Percentiles rank a stretch among this genome's conserved stretches.
Conservation (phyloP, 2,797 vertebrate species). For the Aulostomus chinensis region DNA sequence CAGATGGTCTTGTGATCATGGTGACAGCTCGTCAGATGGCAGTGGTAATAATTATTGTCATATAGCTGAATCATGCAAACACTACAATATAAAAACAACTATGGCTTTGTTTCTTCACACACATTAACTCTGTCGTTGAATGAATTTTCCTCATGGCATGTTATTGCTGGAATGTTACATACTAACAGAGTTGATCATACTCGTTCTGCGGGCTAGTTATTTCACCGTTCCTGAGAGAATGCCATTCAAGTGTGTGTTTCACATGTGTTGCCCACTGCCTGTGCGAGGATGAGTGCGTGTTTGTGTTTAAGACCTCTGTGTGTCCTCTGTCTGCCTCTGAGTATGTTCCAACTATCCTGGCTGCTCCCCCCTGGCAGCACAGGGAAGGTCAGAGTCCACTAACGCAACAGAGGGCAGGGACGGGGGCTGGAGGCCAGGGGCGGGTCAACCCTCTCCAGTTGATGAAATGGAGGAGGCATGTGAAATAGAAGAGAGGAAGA, state of each 20-base stretch:
- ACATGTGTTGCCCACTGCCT: not conserved
- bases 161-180: conserved; percentile 67
- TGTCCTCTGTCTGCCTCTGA: conserved; percentile 67
- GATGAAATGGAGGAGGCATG: conserved; percentile 14
- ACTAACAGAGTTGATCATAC: conserved; percentile 26
- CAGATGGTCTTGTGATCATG: conserved; percentile 61
- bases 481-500: conserved; percentile 20
- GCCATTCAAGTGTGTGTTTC: conserved; percentile 11
- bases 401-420: conserved; percentile 51
- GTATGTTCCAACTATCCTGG: conserved; percentile 57
- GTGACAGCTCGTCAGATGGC: conserved; percentile 54
- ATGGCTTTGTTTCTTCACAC: conserved; percentile 62
- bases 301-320: conserved; percentile 7
- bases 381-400: conserved; percentile 67
- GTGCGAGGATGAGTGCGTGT: conserved; percentile 15
- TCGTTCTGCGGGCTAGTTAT: conserved; percentile 29
- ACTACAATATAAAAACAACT: conserved; percentile 51
- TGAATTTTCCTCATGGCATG: conserved; percentile 44
- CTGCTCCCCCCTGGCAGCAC: conserved; percentile 78
- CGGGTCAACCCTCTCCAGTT: conserved; percentile 12
- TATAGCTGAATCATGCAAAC: conserved; percentile 55
- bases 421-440: conserved; percentile 11
- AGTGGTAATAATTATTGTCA: conserved; percentile 54
- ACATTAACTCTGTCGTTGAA: conserved; percentile 42
- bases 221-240: conserved; percentile 72